Evolutionary conservation across 2,113 vertebrate species (phyloP), one percentile per base, ranked within the genome.

Genomic region (Reinhardtius hippoglossoides): DNA sequence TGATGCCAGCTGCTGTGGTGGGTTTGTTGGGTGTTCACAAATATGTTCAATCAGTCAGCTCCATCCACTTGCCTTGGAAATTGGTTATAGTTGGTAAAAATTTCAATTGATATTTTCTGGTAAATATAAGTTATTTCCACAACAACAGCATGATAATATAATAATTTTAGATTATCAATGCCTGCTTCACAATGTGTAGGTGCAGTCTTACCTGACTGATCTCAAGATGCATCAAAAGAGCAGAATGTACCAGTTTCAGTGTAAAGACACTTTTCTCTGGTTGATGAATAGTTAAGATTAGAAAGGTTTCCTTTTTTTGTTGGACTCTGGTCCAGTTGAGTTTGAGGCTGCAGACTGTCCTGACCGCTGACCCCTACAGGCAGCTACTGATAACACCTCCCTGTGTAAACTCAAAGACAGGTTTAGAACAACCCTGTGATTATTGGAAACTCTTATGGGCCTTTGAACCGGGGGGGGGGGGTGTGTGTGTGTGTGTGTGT

Each of bases 381-480:
- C 57, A 55, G 63, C 21, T 24, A 8, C 67, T 77, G 67, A 58
- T 70, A 80, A 67, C 50, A 62, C 60, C 4, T 83, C n/a, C 26
- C 42, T 66, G 24, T 57, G 16, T 71, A 60, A 82, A 78, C 79
- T 67, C 21, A 46, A 13, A 72, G 60, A 10, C 63, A 31, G 27
- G 9, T 82, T 81, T 58, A 66, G 69, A 82, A 68, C 31, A 65
- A 68, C 71, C 67, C 20, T 58, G 67, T 65, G 70, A 57, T 80
- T 76, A 65, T 71, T 78, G 15, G 57, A 78, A 74, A 66, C 64
- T 86, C 62, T 74, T 78, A 74, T 54, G 55, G 46, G 61, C 66
- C 71, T 87, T 76, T 81, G 65, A 86, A 69, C 69, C 71, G n/a
- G n/a, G n/a, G n/a, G n/a, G n/a, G n/a, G n/a, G 1, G 24, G 1